Evolutionary conservation across 2,113 vertebrate species (phyloP).

Genomic region (Ctenomys sociabilis): DNA sequence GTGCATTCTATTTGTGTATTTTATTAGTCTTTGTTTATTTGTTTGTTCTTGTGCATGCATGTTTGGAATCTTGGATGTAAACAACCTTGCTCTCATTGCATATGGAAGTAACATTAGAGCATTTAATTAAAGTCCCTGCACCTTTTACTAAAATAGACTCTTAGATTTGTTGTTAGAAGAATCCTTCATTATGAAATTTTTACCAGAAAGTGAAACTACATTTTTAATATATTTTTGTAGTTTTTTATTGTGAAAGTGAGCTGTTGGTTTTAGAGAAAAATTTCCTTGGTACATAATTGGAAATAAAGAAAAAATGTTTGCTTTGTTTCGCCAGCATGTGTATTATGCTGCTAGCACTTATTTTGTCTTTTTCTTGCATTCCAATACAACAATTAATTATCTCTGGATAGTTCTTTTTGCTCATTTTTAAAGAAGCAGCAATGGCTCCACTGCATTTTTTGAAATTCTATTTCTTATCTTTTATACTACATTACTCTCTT

Average conservation of each 20-base stretch:
- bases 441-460: background rate
- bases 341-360: background rate
- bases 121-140: background rate
- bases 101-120: slow-evolving; percentile 15
- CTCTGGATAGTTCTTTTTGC: slow-evolving; percentile 38
- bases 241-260: slow-evolving; percentile 8
- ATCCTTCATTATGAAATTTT: background rate
- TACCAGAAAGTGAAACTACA: background rate
- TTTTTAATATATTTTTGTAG: background rate
- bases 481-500: slow-evolving; percentile 68
- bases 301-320: slow-evolving; percentile 47
- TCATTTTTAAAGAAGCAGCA: slow-evolving; percentile 54
- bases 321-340: background rate
- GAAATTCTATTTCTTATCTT: slow-evolving; percentile 70
- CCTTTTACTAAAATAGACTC: slow-evolving; percentile 23
- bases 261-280: slow-evolving; percentile 19
- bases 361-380: slow-evolving; percentile 31
- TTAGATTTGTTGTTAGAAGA: slow-evolving; percentile 44
- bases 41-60: background rate
- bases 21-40: background rate
- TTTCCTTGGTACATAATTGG: slow-evolving; percentile 7
- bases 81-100: background rate
- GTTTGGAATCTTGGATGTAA: background rate
- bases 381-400: slow-evolving; percentile 43
- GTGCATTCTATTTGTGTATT: background rate